Evolutionary conservation across 2,113 vertebrate species (phyloP), one percentile per base, ranked within the genome.

Genomic region (Xenopus borealis): DNA sequence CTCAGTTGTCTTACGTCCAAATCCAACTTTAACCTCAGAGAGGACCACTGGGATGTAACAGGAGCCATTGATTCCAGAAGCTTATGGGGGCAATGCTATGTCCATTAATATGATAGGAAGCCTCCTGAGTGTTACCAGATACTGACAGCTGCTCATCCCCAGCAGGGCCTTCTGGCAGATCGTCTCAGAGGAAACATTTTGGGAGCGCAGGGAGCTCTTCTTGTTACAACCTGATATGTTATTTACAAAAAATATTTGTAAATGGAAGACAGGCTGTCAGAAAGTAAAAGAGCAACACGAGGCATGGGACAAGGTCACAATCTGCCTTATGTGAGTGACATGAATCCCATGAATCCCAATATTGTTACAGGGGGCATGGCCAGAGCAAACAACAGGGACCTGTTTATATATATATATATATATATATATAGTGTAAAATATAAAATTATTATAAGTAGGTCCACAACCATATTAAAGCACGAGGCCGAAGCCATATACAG

Each of bases 221-320:
- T 85, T 84, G 89, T 90, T 91, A 90, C 90, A 91, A 92, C 85
- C 82, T 80, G 86, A 87, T 87, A 86, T 85, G 80, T 78, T 91
- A 79, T 84, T 88, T 88, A 89, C 82, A 85, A 88, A 87, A 91
- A 89, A 92, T 90, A 92, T 92, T 91, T 90, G 89, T 91, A 92
- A 92, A 91, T 91, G 88, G 88, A 87, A 83, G 57, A 45, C 12
- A 50, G 57, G 10, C 8, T 46, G 59, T 63, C 73, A 69, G 40
- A 17, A 63, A 20, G 52, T 55, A 23, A 23, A 23, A 64, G 50
- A 77, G 33, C 47, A 70, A 19, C 67, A 70, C 61, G 19, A 46
- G 74, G n/a, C 74, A 45, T 45, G 19, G 16, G 66, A 40, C 58
- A 70, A 70, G 74, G 74, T 77, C 61, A 77, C 61, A 57, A 53